Conservation (phyloP, 2,888 invertebrate species). For the Pyralis farinalis region DNA sequence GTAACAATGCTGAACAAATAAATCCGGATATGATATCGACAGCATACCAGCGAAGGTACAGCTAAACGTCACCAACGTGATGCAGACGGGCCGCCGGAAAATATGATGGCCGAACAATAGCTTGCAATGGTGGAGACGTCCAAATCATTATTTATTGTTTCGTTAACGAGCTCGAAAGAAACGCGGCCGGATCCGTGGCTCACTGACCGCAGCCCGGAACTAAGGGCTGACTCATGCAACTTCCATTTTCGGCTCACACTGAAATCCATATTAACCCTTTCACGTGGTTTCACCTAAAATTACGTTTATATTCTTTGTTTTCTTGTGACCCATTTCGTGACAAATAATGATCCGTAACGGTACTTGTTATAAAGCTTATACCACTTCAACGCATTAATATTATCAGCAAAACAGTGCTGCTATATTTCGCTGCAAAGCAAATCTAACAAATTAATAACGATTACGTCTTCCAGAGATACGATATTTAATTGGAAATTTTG, state of each 20-base stretch:
- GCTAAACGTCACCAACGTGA: slow-evolving; percentile 40
- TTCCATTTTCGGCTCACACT: slow-evolving; percentile 34
- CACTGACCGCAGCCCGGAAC: slow-evolving; percentile 36
- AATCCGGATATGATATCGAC: slow-evolving; percentile 37
- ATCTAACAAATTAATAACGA: slow-evolving; percentile 3
- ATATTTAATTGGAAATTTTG: slow-evolving; percentile 2
- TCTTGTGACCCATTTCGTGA: neutral
- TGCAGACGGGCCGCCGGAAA: slow-evolving; percentile 44
- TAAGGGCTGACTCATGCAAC: slow-evolving; percentile 36
- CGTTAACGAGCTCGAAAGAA: slow-evolving; percentile 68
- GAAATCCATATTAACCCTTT: slow-evolving; percentile 25
- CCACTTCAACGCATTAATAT: neutral
- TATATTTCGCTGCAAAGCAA: neutral
- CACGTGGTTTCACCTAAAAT: slow-evolving; percentile 10
- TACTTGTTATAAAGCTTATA: neutral
- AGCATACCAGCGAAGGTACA: slow-evolving; percentile 36
- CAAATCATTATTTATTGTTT: slow-evolving; percentile 76
- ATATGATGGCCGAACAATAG: slow-evolving; percentile 62
- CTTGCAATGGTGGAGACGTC: slow-evolving; percentile 53
- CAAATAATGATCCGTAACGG: neutral
- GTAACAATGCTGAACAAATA: slow-evolving; percentile 1
- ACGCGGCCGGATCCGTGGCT: slow-evolving; percentile 46
- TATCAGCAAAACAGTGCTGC: neutral
- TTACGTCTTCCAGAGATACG: neutral
- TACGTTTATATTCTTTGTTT: slow-evolving; percentile 5